Percentiles rank a stretch among this genome's conserved stretches.
Evolutionary conservation across 2,888 invertebrate species (phyloP).

Genomic region (Timema podura): DNA sequence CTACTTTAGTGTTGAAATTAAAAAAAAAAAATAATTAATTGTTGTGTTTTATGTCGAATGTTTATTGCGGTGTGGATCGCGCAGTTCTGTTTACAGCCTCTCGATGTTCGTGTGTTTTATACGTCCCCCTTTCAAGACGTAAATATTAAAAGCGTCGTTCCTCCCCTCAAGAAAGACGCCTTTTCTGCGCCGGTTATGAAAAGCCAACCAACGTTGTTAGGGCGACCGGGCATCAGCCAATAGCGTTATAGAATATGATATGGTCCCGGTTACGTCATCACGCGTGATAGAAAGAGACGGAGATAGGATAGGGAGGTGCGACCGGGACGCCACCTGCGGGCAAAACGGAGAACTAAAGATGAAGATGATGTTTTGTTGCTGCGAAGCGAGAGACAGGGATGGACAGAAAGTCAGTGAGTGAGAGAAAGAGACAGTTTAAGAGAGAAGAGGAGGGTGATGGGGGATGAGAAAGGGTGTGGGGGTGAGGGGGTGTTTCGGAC

Average conservation of each 20-base stretch:
- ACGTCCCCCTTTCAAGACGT: no score
- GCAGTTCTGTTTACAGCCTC: neutral
- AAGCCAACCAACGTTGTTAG: slow-evolving; percentile 23
- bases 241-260: slow-evolving; percentile 31
- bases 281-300: no score
- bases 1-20: no score
- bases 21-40: no score
- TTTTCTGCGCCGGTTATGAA: slow-evolving; percentile 28
- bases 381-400: slow-evolving; percentile 5
- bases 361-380: slow-evolving; percentile 27
- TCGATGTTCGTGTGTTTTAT: neutral
- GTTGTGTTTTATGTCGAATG: no score
- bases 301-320: neutral
- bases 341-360: slow-evolving; percentile 23
- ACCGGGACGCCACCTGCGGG: slow-evolving; percentile 23
- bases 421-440: neutral
- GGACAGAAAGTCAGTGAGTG: neutral
- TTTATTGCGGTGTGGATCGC: no score
- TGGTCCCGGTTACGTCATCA: slow-evolving; percentile 7
- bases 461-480: neutral
- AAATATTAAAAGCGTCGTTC: no score
- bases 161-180: neutral
- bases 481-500: neutral
- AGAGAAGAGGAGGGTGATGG: neutral
- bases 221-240: slow-evolving; percentile 24